phyloP scores from a whole-genome alignment of 1,140 invertebrate species.

The Ctenoplectra terminalis region DNA sequence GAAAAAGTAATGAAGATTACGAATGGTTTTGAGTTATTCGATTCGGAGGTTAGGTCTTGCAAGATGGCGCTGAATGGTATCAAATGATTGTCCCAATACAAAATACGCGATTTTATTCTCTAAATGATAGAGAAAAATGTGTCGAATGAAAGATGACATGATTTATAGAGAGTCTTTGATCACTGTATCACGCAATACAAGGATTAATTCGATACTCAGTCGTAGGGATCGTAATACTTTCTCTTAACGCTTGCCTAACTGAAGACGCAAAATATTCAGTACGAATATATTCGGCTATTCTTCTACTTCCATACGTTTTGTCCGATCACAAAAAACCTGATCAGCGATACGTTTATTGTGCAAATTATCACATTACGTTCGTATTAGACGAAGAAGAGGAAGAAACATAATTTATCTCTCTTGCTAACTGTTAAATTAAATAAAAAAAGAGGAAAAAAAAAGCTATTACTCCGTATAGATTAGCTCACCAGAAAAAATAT shows the following conservation, averaged over 20 bases:
- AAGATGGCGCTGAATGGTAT: background rate
- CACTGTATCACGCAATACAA: conserved; percentile 25
- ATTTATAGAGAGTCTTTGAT: conserved; percentile 36
- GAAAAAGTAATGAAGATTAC: background rate
- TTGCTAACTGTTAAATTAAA: conserved; percentile 26
- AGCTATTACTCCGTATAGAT: conserved; percentile 2
- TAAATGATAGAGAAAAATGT: background rate
- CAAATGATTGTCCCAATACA: conserved; percentile 54
- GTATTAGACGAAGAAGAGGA: conserved; percentile 29
- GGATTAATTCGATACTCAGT: conserved; percentile 37
- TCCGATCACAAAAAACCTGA: conserved; percentile 35
- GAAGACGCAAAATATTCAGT: conserved; percentile 34
- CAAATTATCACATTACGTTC: conserved; percentile 64
- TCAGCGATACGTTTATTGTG: conserved; percentile 55
- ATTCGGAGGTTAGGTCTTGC: background rate
- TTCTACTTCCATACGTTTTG: conserved; percentile 1
- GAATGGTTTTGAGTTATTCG: background rate
- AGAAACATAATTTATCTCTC: conserved; percentile 24
- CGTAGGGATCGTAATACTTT: conserved; percentile 37
- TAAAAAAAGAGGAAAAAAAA: too few species aligned
- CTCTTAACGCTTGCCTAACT: conserved; percentile 8
- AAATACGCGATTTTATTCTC: conserved; percentile 26
- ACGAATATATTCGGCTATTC: background rate
- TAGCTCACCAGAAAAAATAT: background rate
- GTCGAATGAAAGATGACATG: conserved; percentile 16